Percentiles rank a stretch among this genome's conserved stretches.
These are phyloP conservation scores for Danaus melanippus DNA, from an alignment of 1,140 invertebrate species.

Conservation along the genomic window DNA sequence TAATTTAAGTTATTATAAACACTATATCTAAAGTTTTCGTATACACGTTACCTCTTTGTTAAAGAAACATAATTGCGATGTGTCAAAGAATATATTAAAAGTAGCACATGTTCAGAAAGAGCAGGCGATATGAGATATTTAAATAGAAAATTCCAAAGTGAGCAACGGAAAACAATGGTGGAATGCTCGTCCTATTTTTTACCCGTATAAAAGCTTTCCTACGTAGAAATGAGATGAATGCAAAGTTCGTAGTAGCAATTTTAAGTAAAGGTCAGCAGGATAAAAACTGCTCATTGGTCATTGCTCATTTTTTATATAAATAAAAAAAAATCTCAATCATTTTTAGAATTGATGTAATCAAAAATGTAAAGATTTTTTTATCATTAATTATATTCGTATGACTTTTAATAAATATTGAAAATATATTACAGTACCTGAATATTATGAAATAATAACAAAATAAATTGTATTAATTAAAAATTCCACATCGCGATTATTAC, in stretches of 20 bases:
- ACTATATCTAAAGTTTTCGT: too few species aligned
- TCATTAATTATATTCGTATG: too few species aligned
- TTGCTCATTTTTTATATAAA: too few species aligned
- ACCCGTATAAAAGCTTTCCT: conserved; percentile 20
- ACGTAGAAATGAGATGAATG: conserved; percentile 17
- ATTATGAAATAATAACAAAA: too few species aligned
- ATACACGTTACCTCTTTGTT: conserved; percentile 2
- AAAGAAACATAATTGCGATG: conserved; percentile 11
- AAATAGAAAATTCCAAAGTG: conserved; percentile 36
- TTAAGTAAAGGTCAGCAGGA: conserved; percentile 10
- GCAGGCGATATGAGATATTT: conserved; percentile 29
- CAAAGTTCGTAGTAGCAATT: conserved; percentile 12
- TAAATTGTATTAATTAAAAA: too few species aligned
- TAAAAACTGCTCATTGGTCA: too few species aligned
- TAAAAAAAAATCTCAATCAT: too few species aligned
- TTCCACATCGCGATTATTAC: neutral
- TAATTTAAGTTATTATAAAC: too few species aligned
- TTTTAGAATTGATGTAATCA: too few species aligned
- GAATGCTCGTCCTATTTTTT: conserved; percentile 21
- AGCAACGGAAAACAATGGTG: conserved; percentile 28
- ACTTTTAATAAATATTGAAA: too few species aligned
- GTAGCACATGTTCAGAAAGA: conserved; percentile 22
- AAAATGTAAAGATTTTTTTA: too few species aligned
- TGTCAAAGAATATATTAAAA: conserved; percentile 26
- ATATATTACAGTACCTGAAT: too few species aligned